phyloP scores from a whole-genome alignment of 2,113 vertebrate genomes.

The Phrynosoma platyrhinos region DNA sequence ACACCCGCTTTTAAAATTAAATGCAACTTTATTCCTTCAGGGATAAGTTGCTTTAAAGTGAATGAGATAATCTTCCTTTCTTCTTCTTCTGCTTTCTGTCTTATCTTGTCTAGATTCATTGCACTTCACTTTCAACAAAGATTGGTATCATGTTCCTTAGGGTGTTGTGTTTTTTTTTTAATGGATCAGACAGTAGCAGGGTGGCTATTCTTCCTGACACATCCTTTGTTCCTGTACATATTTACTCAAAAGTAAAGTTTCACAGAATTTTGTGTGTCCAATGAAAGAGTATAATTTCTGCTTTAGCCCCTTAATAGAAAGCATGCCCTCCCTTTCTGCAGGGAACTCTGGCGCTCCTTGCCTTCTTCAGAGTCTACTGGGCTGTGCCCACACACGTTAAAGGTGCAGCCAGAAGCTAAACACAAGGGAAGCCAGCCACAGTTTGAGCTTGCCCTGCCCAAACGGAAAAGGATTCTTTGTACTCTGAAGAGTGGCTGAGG shows the following conservation, averaged over 20 bases:
- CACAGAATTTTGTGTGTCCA: background rate
- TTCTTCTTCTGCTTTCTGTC: background rate
- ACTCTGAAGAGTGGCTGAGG: conserved; percentile 20
- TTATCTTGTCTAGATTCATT: background rate
- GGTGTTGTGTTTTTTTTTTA: background rate
- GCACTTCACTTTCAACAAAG: background rate
- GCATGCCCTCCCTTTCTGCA: conserved; percentile 54
- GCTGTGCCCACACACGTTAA: conserved; percentile 72
- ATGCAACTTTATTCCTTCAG: too few relatives aligned
- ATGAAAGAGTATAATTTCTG: background rate
- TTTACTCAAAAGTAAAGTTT: background rate
- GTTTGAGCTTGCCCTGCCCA: background rate
- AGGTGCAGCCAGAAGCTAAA: conserved; percentile 46
- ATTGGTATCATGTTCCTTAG: background rate
- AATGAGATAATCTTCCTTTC: background rate
- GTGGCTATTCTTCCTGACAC: background rate
- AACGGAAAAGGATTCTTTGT: conserved; percentile 36
- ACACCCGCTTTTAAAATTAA: too few relatives aligned
- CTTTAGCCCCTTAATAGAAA: background rate
- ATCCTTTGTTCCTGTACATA: background rate
- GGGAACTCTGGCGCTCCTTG: conserved; percentile 38
- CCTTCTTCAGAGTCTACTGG: conserved; percentile 16
- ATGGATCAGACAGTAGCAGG: fast-evolving
- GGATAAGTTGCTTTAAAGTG: too few relatives aligned
- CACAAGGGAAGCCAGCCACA: conserved; percentile 34